phyloP scores from a whole-genome alignment of 2,888 invertebrate genomes.

The Drosophila meridionalis region DNA sequence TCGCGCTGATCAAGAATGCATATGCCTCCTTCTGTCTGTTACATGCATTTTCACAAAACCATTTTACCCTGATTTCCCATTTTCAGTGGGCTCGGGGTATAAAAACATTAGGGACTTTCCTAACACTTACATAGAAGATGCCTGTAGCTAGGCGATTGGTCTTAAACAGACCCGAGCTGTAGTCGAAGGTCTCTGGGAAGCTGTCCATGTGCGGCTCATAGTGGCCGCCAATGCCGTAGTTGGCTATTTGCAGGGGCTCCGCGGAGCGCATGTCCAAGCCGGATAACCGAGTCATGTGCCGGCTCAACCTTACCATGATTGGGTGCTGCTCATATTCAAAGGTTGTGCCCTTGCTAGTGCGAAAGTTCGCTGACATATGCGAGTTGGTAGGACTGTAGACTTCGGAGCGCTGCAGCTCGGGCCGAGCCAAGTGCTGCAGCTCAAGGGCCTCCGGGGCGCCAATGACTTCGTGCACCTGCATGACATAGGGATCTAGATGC shows the following conservation, averaged over 20 bases:
- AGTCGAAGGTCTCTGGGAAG: conserved; percentile 63
- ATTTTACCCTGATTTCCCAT: too few species aligned
- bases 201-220: conserved; percentile 88
- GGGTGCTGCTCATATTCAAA: conserved; percentile 76
- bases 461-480: conserved; percentile 87
- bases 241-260: conserved; percentile 88
- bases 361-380: conserved; percentile 89
- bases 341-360: conserved; percentile 89
- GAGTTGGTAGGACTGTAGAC: conserved; percentile 94
- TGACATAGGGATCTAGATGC: conserved; percentile 86
- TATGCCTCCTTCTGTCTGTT: too few species aligned
- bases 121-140: conserved; percentile 95
- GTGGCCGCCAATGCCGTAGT: conserved; percentile 90
- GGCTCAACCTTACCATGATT: conserved; percentile 82
- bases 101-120: neutral
- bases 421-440: conserved; percentile 86
- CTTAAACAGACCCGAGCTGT: conserved; percentile 74
- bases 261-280: conserved; percentile 87
- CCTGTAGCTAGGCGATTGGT: conserved; percentile 99
- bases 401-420: conserved; percentile 85
- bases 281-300: conserved; percentile 89
- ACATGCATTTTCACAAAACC: too few species aligned
- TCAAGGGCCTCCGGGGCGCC: conserved; percentile 86
- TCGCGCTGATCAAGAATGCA: too few species aligned
- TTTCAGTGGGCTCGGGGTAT: too few species aligned